A percentile compares a stretch with the other conserved stretches of the same genome.
Conservation (phyloP, 1,140 invertebrate genomes). For the Diuraphis noxia region DNA sequence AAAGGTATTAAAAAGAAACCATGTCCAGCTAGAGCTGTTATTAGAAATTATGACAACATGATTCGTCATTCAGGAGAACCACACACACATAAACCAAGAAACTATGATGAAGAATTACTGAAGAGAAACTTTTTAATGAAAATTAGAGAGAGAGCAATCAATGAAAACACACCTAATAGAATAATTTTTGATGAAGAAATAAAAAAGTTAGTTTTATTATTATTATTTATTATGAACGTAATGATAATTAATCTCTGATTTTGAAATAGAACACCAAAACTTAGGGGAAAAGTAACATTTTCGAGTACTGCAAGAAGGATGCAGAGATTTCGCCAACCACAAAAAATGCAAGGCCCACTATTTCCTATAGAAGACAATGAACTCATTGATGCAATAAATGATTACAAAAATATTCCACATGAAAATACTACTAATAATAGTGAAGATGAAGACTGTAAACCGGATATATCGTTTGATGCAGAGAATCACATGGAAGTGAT, state of each 20-base stretch:
- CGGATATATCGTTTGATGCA: background rate
- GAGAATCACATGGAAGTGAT: slow-evolving; percentile 44
- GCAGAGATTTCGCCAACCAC: slow-evolving; percentile 43
- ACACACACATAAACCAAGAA: slow-evolving; percentile 47
- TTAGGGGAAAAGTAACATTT: slow-evolving; percentile 42
- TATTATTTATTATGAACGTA: background rate
- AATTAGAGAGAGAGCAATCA: slow-evolving; percentile 49
- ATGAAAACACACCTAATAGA: slow-evolving; percentile 39
- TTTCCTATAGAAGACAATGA: slow-evolving; percentile 48
- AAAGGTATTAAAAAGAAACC: slow-evolving; percentile 50
- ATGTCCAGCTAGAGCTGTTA: slow-evolving; percentile 52
- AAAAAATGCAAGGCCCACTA: slow-evolving; percentile 50
- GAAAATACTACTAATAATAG: background rate
- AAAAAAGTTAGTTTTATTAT: slow-evolving; percentile 33
- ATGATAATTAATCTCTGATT: background rate
- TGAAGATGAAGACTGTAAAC: background rate
- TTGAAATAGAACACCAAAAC: slow-evolving; percentile 40
- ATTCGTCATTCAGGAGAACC: slow-evolving; percentile 48
- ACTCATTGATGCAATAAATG: slow-evolving; percentile 38
- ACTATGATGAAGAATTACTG: slow-evolving; percentile 43
- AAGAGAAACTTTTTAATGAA: slow-evolving; percentile 45
- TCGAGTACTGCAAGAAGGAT: slow-evolving; percentile 49
- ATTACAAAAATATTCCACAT: slow-evolving; percentile 37
- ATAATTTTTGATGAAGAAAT: slow-evolving; percentile 53
- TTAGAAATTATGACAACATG: slow-evolving; percentile 40